Conservation (phyloP, 2,113 vertebrate species). For the Progne subis region DNA sequence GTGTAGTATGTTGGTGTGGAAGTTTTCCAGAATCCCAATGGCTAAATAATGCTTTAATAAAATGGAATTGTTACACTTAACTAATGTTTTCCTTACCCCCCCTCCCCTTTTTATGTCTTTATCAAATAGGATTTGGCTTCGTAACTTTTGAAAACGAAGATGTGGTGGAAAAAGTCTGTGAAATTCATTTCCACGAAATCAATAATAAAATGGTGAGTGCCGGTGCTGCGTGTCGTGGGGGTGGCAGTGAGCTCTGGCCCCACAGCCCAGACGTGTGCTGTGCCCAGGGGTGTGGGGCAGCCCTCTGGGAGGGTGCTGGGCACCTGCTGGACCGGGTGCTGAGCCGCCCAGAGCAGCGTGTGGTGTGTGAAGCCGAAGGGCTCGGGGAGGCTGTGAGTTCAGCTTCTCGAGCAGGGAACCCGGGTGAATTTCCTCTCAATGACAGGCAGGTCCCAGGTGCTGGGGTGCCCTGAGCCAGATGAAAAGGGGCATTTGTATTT, state of each 20-base stretch:
- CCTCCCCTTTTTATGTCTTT: neutral
- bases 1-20: neutral
- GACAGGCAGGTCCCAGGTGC: neutral
- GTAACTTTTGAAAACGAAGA: constrained; percentile 99
- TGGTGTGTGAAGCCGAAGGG: neutral
- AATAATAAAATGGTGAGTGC: constrained; percentile 99
- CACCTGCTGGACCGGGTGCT: too few species aligned
- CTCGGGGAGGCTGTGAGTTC: neutral
- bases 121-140: constrained; percentile 91
- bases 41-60: neutral
- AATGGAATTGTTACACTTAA: neutral
- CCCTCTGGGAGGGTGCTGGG: neutral
- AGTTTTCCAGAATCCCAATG: neutral
- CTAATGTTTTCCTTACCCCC: neutral
- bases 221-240: accelerated
- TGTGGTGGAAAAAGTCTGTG: constrained; percentile 99
- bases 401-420: accelerated
- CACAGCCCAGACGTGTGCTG: accelerated
- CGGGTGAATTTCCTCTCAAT: neutral
- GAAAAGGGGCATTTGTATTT: constrained; percentile 49
- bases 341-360: neutral
- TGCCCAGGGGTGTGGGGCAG: neutral
- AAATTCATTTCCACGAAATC: constrained; percentile 99
- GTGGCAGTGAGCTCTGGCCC: neutral
- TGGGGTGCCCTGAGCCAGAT: neutral